Evolutionary conservation across 2,113 vertebrate species (phyloP).

Genomic region (Thymallus thymallus): DNA sequence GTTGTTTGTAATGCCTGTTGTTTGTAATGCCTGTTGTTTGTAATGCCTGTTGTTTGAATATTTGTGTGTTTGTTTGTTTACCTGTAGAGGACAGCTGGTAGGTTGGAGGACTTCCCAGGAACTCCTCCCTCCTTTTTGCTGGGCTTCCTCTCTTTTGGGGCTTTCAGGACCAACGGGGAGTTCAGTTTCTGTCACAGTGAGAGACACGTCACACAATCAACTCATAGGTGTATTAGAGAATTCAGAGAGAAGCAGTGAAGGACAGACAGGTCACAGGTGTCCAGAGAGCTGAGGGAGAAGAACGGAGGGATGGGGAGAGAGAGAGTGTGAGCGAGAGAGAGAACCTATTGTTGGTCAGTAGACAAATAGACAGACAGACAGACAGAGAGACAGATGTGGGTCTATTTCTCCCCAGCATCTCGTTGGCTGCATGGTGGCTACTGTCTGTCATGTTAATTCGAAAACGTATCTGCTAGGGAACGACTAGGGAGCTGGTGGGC

Average conservation of each 20-base stretch:
- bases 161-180: conserved; percentile 87
- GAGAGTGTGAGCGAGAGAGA: neutral
- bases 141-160: conserved; percentile 94
- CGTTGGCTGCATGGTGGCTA: conserved; percentile 65
- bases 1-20: too few relatives aligned
- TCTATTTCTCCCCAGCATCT: conserved; percentile 52
- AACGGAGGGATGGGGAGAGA: neutral
- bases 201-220: neutral
- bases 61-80: conserved; percentile 50
- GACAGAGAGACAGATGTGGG: neutral
- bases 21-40: too few relatives aligned
- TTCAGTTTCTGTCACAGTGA: conserved; percentile 82
- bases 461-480: conserved; percentile 89
- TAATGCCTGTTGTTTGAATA: too few relatives aligned
- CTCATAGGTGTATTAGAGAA: neutral
- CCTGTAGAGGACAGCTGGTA: conserved; percentile 95
- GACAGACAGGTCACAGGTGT: neutral
- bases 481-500: conserved; percentile 67
- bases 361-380: conserved; percentile 20
- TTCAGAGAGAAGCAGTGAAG: neutral
- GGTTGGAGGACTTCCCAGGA: conserved; percentile 82
- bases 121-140: conserved; percentile 95
- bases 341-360: conserved; percentile 25
- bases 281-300: neutral
- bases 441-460: conserved; percentile 85